phyloP scores from a whole-genome alignment of 2,797 vertebrate genomes.

The Rhynchotus rufescens region DNA sequence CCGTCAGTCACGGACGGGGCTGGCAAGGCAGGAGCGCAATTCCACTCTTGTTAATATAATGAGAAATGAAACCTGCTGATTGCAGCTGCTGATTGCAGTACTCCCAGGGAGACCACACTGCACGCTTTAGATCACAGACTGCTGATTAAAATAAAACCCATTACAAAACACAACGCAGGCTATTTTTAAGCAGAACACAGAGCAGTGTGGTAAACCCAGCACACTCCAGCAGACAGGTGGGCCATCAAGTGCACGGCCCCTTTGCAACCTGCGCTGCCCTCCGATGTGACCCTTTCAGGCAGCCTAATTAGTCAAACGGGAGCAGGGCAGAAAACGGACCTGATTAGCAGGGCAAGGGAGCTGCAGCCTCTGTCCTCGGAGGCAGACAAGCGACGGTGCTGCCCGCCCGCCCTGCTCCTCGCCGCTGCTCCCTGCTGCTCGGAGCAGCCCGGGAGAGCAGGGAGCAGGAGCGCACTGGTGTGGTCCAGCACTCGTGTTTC shows the following conservation, averaged over 20 bases:
- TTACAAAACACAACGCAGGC: background rate
- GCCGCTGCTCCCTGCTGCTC: background rate
- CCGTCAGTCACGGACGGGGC: background rate
- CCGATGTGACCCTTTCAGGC: background rate
- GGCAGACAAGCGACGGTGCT: no score
- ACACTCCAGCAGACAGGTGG: no score
- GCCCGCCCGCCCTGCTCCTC: no score
- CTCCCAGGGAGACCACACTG: background rate
- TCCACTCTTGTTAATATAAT: constrained; percentile 7
- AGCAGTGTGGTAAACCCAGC: background rate
- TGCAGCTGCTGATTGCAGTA: constrained; percentile 42
- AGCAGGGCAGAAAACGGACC: background rate
- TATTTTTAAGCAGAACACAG: background rate
- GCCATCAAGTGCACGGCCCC: background rate
- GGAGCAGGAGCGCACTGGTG: no score
- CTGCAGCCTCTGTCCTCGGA: background rate
- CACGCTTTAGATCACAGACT: background rate
- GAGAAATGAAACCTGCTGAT: constrained; percentile 26
- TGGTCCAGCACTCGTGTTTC: no score
- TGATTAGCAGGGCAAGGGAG: background rate
- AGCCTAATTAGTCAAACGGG: background rate
- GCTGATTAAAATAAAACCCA: constrained; percentile 45
- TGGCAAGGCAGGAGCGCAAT: constrained; percentile 24
- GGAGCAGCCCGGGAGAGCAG: no score
- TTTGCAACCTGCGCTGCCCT: background rate